Evolutionary conservation across 2,888 invertebrate species (phyloP).

Genomic region (Drosophila pseudotalamancana): DNA sequence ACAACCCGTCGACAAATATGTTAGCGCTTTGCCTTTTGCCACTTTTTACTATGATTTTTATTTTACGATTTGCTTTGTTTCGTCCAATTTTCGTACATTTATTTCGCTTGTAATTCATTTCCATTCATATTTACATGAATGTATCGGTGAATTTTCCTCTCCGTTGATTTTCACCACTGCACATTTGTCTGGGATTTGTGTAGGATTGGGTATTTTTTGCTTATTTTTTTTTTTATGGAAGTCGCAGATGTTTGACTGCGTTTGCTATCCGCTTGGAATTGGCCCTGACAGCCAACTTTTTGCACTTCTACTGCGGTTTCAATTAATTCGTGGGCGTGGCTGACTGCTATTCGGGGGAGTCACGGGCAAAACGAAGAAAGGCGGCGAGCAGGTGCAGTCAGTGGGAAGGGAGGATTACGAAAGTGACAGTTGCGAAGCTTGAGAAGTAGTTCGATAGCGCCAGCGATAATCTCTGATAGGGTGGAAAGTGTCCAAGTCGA

Average conservation of each 20-base stretch:
- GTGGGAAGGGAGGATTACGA: constrained; percentile 1
- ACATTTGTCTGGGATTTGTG: constrained; percentile 72
- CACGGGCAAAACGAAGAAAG: not conserved
- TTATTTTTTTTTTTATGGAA: constrained; percentile 34
- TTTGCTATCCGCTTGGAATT: constrained; percentile 31
- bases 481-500: not conserved
- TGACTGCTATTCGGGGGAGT: constrained; percentile 23
- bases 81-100: constrained; percentile 72
- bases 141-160: constrained; percentile 52
- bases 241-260: constrained; percentile 48
- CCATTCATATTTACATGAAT: constrained; percentile 74
- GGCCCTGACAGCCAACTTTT: constrained; percentile 59
- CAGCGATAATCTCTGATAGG: constrained; percentile 2
- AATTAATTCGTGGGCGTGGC: constrained; percentile 69
- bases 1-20: constrained; percentile 28
- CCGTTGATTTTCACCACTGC: constrained; percentile 40
- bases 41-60: constrained; percentile 51
- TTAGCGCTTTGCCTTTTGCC: constrained; percentile 21
- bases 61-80: constrained; percentile 57
- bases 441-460: constrained; percentile 2
- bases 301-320: constrained; percentile 69
- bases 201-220: constrained; percentile 36
- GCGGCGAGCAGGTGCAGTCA: constrained; percentile 32
- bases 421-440: constrained; percentile 7
- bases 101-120: constrained; percentile 77